Percentiles rank a stretch among this genome's conserved stretches.
phyloP scores from a whole-genome alignment of 2,113 vertebrate genomes.

The Hymenochirus boettgeri region DNA sequence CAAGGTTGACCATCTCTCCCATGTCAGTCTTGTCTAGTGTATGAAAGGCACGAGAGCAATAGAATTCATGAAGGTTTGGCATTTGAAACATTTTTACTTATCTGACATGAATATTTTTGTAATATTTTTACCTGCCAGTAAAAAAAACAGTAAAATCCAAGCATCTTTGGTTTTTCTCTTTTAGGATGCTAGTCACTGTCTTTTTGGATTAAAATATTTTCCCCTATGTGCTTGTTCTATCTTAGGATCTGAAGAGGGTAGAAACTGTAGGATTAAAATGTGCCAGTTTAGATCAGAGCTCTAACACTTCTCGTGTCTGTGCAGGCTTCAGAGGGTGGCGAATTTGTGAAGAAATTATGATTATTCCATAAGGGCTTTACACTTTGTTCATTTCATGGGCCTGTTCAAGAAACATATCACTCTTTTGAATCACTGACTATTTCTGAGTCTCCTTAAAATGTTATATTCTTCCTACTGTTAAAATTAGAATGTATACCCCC shows the following conservation, averaged over 20 bases:
- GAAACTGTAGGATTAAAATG: conserved; percentile 12
- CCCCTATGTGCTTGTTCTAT: conserved; percentile 11
- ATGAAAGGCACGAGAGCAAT: too few relatives aligned
- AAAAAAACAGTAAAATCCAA: background rate
- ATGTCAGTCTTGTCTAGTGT: too few relatives aligned
- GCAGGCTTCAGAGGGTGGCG: background rate
- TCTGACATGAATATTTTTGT: too few relatives aligned
- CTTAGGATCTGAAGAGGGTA: conserved; percentile 21
- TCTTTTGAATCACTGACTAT: too few relatives aligned
- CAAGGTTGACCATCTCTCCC: too few relatives aligned
- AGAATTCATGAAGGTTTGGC: too few relatives aligned
- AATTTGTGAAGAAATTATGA: too few relatives aligned
- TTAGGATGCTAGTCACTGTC: conserved; percentile 1
- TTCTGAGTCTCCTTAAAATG: too few relatives aligned
- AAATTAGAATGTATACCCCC: too few relatives aligned
- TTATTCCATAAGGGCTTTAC: too few relatives aligned
- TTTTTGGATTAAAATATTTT: conserved; percentile 21
- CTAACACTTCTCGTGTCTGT: background rate
- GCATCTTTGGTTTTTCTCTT: conserved; percentile 7
- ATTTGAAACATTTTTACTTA: too few relatives aligned
- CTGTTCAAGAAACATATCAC: background rate
- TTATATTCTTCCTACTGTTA: too few relatives aligned
- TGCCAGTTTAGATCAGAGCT: background rate
- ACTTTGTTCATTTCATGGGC: background rate
- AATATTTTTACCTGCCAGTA: background rate